Evolutionary conservation across 1,140 invertebrate genomes (phyloP).

Genomic region (Bombus huntii): DNA sequence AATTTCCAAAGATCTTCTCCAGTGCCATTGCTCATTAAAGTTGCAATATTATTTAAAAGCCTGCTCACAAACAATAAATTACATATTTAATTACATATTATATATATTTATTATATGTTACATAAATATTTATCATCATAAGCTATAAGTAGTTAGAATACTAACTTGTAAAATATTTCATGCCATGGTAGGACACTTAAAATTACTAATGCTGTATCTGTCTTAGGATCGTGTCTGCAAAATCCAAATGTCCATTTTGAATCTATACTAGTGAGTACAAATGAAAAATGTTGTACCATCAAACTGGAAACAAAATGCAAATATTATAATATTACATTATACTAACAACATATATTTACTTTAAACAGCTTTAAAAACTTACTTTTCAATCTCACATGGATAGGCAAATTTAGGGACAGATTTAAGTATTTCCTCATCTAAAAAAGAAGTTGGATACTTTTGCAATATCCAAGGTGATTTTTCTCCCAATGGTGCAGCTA

Average conservation of each 20-base stretch:
- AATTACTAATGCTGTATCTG: constrained; percentile 89
- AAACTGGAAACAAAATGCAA: constrained; percentile 83
- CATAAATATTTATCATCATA: too few relatives aligned
- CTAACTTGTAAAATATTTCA: constrained; percentile 95
- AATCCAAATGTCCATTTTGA: constrained; percentile 98
- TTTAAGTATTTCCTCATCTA: constrained; percentile 90
- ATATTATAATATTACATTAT: constrained; percentile 18
- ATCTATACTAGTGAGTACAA: constrained; percentile 95
- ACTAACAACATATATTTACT: constrained; percentile 13
- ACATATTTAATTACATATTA: neutral
- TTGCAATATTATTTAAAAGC: constrained; percentile 85
- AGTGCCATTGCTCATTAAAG: constrained; percentile 82
- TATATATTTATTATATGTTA: too few relatives aligned
- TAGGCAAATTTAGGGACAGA: constrained; percentile 93
- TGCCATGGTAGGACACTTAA: constrained; percentile 97
- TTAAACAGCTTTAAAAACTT: constrained; percentile 70
- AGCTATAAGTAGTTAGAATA: constrained; percentile 57
- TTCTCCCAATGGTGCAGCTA: constrained; percentile 86
- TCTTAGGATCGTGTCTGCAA: constrained; percentile 94
- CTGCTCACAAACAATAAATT: constrained; percentile 68
- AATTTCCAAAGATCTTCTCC: constrained; percentile 85
- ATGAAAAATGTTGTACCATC: constrained; percentile 93
- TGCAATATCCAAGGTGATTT: constrained; percentile 88
- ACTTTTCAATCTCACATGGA: constrained; percentile 92
- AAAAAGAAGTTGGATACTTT: constrained; percentile 89